Base-by-base conservation (phyloP, 2,888 invertebrate species). In the Sthenelais limicola region DNA sequence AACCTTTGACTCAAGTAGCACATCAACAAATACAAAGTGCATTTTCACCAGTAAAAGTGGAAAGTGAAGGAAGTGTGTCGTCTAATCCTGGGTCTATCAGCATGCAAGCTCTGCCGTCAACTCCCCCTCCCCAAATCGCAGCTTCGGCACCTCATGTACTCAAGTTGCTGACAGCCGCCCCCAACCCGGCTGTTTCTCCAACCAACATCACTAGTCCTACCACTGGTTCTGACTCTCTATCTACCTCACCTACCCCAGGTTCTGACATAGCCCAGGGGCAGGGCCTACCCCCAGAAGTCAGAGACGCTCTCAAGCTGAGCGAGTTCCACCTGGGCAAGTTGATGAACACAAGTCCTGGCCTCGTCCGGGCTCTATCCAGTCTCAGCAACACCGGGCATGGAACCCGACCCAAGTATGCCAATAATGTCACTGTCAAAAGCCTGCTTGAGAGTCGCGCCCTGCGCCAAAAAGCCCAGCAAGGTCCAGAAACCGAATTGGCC, bases 341-440 rank as follows among this genome's bases (percentile, higher is more conserved):
- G 1, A 68, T 51, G 18, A 30, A 68, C 21, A 33, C 68, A n/a
- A 68, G 56, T 30, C 70, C 70, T 24, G 70, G 70, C 1, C 18
- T 70, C 18, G 38, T 56, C 7, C 33, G 43, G 30, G 70, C 70
- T 18, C 70, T 70, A 7, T 30, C 7, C 28, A 35, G 21, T 5
- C 66, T 26, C 3, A 73, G 74, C n/a, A 38, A 38, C 38, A 62
- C 62, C 5, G n/a, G n/a, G n/a, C n/a, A n/a, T n/a, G n/a, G n/a
- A n/a, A 68, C 70, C 24, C 51, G 68, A 21, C 70, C 72, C 24
- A 82, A 83, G 62, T 85, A 84, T 74, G 84, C 85, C 15, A 80
- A 80, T 24, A 84, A 84, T 74, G 81, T 85, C 21, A 86, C 86
- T 15, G 86, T 86, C 0, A 84, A 84, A 78, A 81, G 80, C 32